These are phyloP conservation scores for Lasioglossum marginatum DNA, from an alignment of 2,888 invertebrate species.

Conservation along the genomic window DNA sequence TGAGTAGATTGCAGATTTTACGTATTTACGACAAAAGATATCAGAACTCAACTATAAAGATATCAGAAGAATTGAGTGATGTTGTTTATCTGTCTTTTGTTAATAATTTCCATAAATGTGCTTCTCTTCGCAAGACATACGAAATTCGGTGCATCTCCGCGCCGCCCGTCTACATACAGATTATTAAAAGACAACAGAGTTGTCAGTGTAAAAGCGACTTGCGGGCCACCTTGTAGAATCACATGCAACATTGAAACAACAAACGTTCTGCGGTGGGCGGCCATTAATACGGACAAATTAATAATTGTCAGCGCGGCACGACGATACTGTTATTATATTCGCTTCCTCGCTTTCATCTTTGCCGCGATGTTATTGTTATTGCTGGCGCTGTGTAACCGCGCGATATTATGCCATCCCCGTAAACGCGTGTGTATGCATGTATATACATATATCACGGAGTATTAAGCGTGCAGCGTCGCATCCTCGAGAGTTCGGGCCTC, in stretches of 20 bases:
- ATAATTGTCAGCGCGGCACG: conserved; percentile 33
- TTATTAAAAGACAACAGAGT: not conserved
- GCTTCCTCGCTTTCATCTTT: conserved; percentile 33
- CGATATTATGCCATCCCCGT: conserved; percentile 39
- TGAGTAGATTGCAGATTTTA: too few species aligned
- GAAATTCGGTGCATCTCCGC: too few species aligned
- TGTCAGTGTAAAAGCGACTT: not conserved
- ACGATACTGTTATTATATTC: conserved; percentile 40
- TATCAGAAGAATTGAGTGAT: too few species aligned
- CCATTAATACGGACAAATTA: conserved; percentile 29
- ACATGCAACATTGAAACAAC: not conserved
- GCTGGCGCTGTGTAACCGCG: conserved; percentile 29
- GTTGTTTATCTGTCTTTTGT: not conserved
- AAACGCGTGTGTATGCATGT: conserved; percentile 9
- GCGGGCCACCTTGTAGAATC: not conserved
- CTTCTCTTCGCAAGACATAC: too few species aligned
- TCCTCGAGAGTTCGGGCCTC: conserved; percentile 19
- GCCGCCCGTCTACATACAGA: not conserved
- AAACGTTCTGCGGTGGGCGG: not conserved
- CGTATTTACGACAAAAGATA: too few species aligned
- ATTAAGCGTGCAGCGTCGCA: conserved; percentile 24
- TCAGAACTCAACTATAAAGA: too few species aligned
- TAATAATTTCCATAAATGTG: not conserved
- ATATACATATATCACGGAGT: conserved; percentile 33
- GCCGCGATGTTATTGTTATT: conserved; percentile 42